Percentiles rank a stretch among this genome's conserved stretches.
Evolutionary conservation across 2,113 vertebrate genomes (phyloP).

Genomic region (Tyrannus savana): DNA sequence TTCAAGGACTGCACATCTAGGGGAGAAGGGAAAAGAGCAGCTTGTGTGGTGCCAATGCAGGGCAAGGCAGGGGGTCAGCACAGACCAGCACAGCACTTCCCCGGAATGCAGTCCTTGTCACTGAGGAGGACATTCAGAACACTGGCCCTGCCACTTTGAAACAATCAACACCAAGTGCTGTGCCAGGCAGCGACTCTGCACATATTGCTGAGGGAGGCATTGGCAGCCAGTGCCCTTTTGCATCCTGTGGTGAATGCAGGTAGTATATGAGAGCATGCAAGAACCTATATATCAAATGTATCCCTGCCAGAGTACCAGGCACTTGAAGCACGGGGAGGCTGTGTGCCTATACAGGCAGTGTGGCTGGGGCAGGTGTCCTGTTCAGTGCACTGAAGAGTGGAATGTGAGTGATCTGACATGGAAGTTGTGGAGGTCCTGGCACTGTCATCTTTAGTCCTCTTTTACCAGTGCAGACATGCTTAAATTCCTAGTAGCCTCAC

Average conservation of each 20-base stretch:
- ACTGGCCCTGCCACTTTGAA: accelerated
- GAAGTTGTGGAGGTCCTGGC: neutral
- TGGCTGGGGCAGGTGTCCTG: neutral
- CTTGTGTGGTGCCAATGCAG: accelerated
- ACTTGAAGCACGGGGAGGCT: neutral
- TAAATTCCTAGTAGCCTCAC: neutral
- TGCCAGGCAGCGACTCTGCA: neutral
- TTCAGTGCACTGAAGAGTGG: neutral
- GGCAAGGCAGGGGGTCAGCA: accelerated
- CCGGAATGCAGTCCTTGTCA: accelerated
- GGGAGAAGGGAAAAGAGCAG: neutral
- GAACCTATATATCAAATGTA: neutral
- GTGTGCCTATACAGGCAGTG: neutral
- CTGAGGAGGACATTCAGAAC: accelerated
- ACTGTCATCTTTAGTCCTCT: accelerated
- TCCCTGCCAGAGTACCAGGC: neutral
- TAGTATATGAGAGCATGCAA: neutral
- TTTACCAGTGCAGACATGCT: neutral
- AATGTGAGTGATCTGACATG: neutral
- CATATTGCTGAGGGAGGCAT: neutral
- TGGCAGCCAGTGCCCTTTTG: neutral
- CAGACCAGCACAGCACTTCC: neutral
- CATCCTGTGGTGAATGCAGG: neutral
- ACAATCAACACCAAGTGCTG: accelerated
- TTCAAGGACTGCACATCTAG: neutral